Percentiles rank a stretch among this genome's conserved stretches.
Conservation (phyloP, 2,888 invertebrate genomes). For the Cheiracanthium punctorium region DNA sequence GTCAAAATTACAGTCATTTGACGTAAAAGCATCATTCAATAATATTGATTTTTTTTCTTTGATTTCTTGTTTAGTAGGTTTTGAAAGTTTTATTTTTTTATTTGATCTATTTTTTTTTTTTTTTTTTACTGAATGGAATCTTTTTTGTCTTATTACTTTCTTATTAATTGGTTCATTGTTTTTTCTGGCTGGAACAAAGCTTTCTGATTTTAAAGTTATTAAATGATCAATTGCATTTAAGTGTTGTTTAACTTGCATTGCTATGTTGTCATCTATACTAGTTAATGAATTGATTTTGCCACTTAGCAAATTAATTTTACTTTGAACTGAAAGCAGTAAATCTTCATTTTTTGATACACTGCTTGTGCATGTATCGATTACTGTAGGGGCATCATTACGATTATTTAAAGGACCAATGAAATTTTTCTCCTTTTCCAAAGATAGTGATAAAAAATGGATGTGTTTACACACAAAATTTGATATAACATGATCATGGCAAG, state of each 20-base stretch:
- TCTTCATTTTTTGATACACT: too few species aligned
- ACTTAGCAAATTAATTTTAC: background rate
- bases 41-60: background rate
- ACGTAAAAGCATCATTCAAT: too few species aligned
- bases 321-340: background rate
- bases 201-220: background rate
- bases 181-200: background rate
- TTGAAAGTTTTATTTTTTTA: background rate
- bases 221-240: background rate
- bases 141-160: background rate
- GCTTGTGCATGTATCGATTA: too few species aligned
- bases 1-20: too few species aligned
- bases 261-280: too few species aligned
- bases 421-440: background rate
- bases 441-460: background rate
- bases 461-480: background rate
- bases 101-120: too few species aligned
- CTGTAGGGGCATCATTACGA: background rate
- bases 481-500: background rate
- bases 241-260: background rate
- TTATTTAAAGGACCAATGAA: background rate
- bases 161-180: background rate
- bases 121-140: constrained; percentile 2
- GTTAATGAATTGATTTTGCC: background rate
- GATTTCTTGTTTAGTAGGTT: background rate